Evolutionary conservation across 35 echinoderm and acorn worm species (phyloP), one percentile per base, ranked within the genome.

Genomic region (Apostichopus californicus): DNA sequence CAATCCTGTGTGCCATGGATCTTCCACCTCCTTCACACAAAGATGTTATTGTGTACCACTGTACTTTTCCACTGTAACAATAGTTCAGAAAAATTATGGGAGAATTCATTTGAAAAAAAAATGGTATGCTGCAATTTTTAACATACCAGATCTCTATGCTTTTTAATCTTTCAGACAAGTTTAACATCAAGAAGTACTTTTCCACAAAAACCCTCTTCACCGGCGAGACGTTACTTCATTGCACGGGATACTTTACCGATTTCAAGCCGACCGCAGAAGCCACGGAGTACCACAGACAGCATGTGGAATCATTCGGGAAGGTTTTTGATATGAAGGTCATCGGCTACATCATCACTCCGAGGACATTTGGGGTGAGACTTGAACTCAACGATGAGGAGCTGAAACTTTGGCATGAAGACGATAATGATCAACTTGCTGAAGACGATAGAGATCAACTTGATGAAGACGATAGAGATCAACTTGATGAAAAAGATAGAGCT

Each of bases 271-370:
- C 70, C 9, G 3, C 54, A 79, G 75, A 81, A 56, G 26, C 86
- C 5, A 46, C 17, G 2, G 13, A 34, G 8, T 93, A 87, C 34
- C 77, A 93, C 52, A 60, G 78, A 34, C 54, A 90, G 14, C 13
- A 88, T 17, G 28, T 6, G 1, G 10, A 53, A 56, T 91, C 87
- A 12, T 65, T 94, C 55, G 94, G 94, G 20, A 63, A 55, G 52
- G 94, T 86, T 1, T 94, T 79, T 90, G 78, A 66, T 1, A 81
- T 95, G 28, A 11, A 92, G 17, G 80, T 95, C 34, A 95, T 98
- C 23, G 96, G 96, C 5, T 92, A 95, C 75, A 61, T 98, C 52
- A 70, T 98, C 13, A 98, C 96, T 1, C 94, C 96, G 1, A 73
- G 91, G 56, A 94, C 96, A 26, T 91, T 98, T 9, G 96, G 96